Base-by-base conservation (phyloP, 2,797 vertebrate genomes). In the Halcyon chelicuti region DNA sequence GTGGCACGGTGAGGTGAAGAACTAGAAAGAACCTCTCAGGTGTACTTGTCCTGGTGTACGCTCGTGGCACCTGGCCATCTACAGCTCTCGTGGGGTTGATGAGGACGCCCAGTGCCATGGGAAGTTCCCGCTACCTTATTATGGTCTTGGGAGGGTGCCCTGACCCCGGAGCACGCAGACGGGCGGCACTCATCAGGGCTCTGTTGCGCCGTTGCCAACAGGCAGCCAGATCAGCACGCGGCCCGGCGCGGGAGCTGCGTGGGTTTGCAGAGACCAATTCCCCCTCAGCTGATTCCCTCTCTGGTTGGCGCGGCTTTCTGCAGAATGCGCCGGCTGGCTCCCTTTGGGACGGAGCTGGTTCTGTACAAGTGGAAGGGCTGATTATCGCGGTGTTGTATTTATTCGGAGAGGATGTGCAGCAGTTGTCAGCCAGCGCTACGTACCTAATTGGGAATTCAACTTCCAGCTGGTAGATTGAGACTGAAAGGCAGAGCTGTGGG, bases 401-500 rank as follows among this genome's bases (percentile, higher is more conserved):
- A 52, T 74, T 90, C 0, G 7, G 68, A 37, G 88, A 85, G 86
- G 73, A 86, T 58, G 79, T 62, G n/a, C 89, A 76, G 91, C 82
- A 35, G 63, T 78, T 93, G 87, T 88, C 91, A 90, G 94, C 52
- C 83, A 86, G 68, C 29, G 3, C 91, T 57, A 4, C 0, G 0
- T 44, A 73, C 80, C 88, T 94, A 68, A 86, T 31, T 88, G 80
- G 86, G 96, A 93, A 94, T 96, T 94, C 79, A 92, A 49, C 73
- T 85, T 96, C 79, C 83, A 94, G 79, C 93, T 92, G 93, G 85
- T 93, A 95, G 90, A 94, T 90, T 84, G 91, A 93, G 93, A 39
- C 93, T 88, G 94, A 96, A 94, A 93, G 88, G 86, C 81, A 92
- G 85, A 94, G 89, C 81, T 87, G 87, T 91, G 94, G 94, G 91